Base-by-base conservation (phyloP, 1,140 invertebrate species). In the Ectropis grisescens region DNA sequence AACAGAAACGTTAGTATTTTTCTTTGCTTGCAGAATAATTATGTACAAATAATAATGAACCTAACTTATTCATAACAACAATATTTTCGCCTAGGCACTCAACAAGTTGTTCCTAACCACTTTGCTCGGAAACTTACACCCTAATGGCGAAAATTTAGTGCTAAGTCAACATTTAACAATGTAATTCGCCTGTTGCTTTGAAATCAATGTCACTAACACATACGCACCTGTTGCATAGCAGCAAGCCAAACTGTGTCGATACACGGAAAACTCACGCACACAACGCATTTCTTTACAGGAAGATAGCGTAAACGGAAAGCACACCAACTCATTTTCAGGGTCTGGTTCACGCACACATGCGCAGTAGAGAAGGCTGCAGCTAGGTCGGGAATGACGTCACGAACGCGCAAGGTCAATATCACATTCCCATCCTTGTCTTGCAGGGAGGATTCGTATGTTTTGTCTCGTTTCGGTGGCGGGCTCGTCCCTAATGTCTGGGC, bases 341-440 rank as follows among this genome's bases (percentile, higher is more conserved):
- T 78, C 72, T 74, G 70, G 72, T 59, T 78, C 72, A 78, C 69
- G 43, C 66, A 75, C 55, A 67, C 72, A 44, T n/a, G 29, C 10
- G 19, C 16, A 27, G 28, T 28, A 29, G n/a, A 45, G 55, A 43
- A 54, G 62, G 60, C 55, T 74, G 70, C 70, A 79, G 65, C 71
- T 68, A 74, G 74, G 67, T 76, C 75, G 71, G 48, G 40, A 65
- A 66, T 76, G 71, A 76, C 75, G 75, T 80, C 75, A 80, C 46
- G 8, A 3, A 32, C 43, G 23, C 47, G 52, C 70, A 79, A 79
- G 74, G 71, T 79, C 74, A 79, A 79, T 79, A 79, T 56, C 74
- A 76, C 67, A 44, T 29, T 27, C 34, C 30, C 33, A 33, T 28
- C 4, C 45, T 57, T 29, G 13, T 58, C 46, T 34, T 15, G 13